Percentiles rank a stretch among this genome's conserved stretches.
These are phyloP conservation scores for Catocala fraxini DNA, from an alignment of 2,888 invertebrate genomes.

Conservation along the genomic window DNA sequence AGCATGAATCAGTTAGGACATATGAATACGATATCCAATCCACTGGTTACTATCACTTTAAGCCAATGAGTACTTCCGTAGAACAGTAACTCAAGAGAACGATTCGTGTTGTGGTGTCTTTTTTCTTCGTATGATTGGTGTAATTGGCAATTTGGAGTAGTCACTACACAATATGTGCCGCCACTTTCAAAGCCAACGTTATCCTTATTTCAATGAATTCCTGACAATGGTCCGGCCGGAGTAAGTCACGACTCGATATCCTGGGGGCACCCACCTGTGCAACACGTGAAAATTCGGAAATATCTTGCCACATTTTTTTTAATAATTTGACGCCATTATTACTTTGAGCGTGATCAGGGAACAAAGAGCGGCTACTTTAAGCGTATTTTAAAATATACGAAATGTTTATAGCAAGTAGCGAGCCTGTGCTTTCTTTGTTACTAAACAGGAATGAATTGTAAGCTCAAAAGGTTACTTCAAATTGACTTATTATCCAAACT, in stretches of 20 bases:
- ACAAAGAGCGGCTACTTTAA: conserved; percentile 63
- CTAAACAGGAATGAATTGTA: conserved; percentile 19
- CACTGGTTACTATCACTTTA: conserved; percentile 1
- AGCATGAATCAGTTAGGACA: no score
- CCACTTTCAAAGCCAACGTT: conserved; percentile 59
- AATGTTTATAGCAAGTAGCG: conserved; percentile 14
- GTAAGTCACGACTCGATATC: conserved; percentile 82
- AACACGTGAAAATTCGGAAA: conserved; percentile 68
- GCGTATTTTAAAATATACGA: conserved; percentile 39
- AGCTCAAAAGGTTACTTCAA: background rate
- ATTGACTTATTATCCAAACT: background rate
- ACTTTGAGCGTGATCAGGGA: conserved; percentile 65
- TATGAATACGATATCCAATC: no score
- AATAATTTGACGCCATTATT: conserved; percentile 73
- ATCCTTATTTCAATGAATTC: conserved; percentile 68
- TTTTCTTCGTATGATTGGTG: conserved; percentile 48
- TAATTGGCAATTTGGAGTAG: conserved; percentile 72
- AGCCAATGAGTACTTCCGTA: conserved; percentile 39
- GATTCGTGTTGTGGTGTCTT: conserved; percentile 50
- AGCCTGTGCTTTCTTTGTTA: conserved; percentile 19
- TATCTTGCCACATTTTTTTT: conserved; percentile 61
- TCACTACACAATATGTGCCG: conserved; percentile 58
- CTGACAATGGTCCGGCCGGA: conserved; percentile 65
- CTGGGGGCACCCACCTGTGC: conserved; percentile 83
- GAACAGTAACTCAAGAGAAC: conserved; percentile 21